Evolutionary conservation across 1,140 invertebrate species (phyloP).

Genomic region (Euwallacea fornicatus): DNA sequence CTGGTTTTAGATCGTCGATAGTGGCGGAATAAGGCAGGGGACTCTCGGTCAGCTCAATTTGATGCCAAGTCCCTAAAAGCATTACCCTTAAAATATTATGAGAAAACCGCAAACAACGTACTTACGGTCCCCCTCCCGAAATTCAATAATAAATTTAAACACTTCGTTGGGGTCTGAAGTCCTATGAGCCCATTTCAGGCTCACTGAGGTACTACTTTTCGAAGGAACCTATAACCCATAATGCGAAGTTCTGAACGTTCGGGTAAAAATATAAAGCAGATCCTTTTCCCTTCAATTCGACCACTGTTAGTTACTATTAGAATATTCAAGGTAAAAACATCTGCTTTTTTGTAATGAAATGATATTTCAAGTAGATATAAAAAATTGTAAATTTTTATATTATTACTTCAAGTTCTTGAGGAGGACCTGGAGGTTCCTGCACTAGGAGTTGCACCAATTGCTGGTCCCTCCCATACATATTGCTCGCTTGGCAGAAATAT

Average conservation of each 20-base stretch:
- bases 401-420: slow-evolving; percentile 65
- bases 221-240: slow-evolving; percentile 24
- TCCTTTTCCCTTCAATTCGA: not conserved
- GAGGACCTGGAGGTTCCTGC: slow-evolving; percentile 76
- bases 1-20: slow-evolving; percentile 74
- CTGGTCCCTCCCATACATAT: slow-evolving; percentile 80
- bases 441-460: slow-evolving; percentile 79
- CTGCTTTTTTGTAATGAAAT: too few species aligned
- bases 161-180: slow-evolving; percentile 68
- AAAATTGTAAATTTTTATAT: too few species aligned
- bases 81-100: too few species aligned
- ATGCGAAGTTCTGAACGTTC: not conserved
- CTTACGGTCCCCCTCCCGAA: slow-evolving; percentile 65
- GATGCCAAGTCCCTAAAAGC: slow-evolving; percentile 62
- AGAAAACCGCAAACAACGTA: not conserved
- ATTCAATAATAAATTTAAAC: slow-evolving; percentile 74
- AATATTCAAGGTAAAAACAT: too few species aligned
- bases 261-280: too few species aligned
- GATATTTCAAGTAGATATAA: too few species aligned
- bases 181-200: slow-evolving; percentile 76
- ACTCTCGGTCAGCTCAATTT: slow-evolving; percentile 65
- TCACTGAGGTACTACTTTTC: slow-evolving; percentile 66
- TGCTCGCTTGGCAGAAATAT: slow-evolving; percentile 81
- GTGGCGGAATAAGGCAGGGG: slow-evolving; percentile 63
- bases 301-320: too few species aligned